Evolutionary conservation across 2,888 invertebrate genomes (phyloP).

Genomic region (Philereme vetulata): DNA sequence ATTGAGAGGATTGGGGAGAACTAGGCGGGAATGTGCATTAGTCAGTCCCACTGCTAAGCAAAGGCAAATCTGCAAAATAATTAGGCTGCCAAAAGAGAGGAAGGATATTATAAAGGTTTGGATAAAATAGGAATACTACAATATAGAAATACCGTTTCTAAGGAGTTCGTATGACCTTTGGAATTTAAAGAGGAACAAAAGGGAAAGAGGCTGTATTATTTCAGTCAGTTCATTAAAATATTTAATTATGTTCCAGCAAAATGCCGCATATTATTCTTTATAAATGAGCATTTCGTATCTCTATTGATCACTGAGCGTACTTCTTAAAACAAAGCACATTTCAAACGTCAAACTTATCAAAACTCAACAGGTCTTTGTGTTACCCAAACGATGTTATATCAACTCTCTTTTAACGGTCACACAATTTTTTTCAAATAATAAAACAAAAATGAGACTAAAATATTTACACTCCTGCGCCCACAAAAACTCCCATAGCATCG

Average conservation of each 20-base stretch:
- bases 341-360: constrained; percentile 12
- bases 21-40: too few relatives aligned
- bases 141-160: too few relatives aligned
- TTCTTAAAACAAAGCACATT: constrained; percentile 5
- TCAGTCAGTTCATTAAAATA: neutral
- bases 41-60: too few relatives aligned
- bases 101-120: too few relatives aligned
- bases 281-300: neutral
- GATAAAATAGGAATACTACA: too few relatives aligned
- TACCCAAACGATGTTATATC: constrained; percentile 33
- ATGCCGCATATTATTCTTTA: neutral
- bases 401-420: constrained; percentile 41
- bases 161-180: too few relatives aligned
- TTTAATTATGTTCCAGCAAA: too few relatives aligned
- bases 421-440: constrained; percentile 45
- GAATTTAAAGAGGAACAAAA: too few relatives aligned
- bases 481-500: constrained; percentile 77
- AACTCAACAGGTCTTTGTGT: constrained; percentile 23
- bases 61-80: too few relatives aligned
- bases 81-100: too few relatives aligned
- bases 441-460: constrained; percentile 66
- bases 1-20: too few relatives aligned
- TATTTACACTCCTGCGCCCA: constrained; percentile 74
- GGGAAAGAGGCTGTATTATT: neutral
- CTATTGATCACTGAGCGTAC: neutral